Evolutionary conservation across 92 coral and sea anemone genomes (phyloP).

Genomic region (Epizoanthus scotinus): DNA sequence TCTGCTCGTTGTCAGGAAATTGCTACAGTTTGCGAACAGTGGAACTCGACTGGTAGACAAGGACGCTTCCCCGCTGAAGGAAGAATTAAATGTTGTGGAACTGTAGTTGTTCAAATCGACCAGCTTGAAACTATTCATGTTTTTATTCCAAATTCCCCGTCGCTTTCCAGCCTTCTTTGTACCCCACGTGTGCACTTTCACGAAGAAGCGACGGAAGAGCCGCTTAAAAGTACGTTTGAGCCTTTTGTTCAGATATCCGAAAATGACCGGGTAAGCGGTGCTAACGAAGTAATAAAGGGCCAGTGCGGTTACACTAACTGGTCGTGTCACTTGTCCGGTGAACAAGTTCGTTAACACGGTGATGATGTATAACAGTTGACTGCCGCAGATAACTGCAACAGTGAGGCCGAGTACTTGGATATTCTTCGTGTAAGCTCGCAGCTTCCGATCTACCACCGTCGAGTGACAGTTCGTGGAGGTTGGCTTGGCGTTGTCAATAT

Average conservation of each 20-base stretch:
- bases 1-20: background rate
- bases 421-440: slow-evolving; percentile 68
- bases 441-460: slow-evolving; percentile 68
- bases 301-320: slow-evolving; percentile 42
- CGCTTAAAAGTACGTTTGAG: slow-evolving; percentile 63
- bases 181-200: slow-evolving; percentile 38
- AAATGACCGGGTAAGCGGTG: slow-evolving; percentile 56
- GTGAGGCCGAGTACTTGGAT: slow-evolving; percentile 65
- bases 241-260: slow-evolving; percentile 70
- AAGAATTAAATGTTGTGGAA: slow-evolving; percentile 2
- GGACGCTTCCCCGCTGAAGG: slow-evolving; percentile 8
- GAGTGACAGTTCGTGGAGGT: slow-evolving; percentile 28
- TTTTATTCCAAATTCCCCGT: slow-evolving; percentile 23
- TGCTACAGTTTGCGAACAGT: background rate
- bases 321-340: slow-evolving; percentile 59
- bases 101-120: slow-evolving; percentile 19
- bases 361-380: slow-evolving; percentile 57
- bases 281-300: slow-evolving; percentile 56
- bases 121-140: slow-evolving; percentile 21
- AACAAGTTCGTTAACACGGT: slow-evolving; percentile 55
- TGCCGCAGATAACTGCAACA: slow-evolving; percentile 48
- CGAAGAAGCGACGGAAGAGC: slow-evolving; percentile 45
- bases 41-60: slow-evolving; percentile 20
- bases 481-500: slow-evolving; percentile 48
- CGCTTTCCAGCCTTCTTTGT: slow-evolving; percentile 10